These are phyloP conservation scores for Polypterus bichir DNA, from an alignment of 2,113 vertebrate genomes.

Conservation along the genomic window DNA sequence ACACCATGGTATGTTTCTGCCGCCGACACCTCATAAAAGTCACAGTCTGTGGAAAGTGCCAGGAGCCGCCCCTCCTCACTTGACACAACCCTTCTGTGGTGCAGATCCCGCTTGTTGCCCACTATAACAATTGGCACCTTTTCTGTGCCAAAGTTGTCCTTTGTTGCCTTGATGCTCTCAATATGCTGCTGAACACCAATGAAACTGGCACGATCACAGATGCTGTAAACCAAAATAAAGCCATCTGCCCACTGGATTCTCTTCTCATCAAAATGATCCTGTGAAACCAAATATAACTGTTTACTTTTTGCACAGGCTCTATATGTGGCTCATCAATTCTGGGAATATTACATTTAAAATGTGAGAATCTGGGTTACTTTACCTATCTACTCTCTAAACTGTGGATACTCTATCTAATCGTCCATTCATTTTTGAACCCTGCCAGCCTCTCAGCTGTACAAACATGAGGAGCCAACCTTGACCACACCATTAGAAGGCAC, in stretches of 20 bases:
- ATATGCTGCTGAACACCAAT: slow-evolving; percentile 52
- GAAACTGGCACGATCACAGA: slow-evolving; percentile 72
- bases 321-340: too few relatives aligned
- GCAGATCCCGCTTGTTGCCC: slow-evolving; percentile 68
- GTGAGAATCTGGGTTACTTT: too few relatives aligned
- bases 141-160: slow-evolving; percentile 45
- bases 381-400: too few relatives aligned
- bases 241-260: slow-evolving; percentile 71
- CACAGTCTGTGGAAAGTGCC: slow-evolving; percentile 60
- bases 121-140: slow-evolving; percentile 65
- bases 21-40: slow-evolving; percentile 68
- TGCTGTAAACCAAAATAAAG: slow-evolving; percentile 72
- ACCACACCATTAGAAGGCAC: too few relatives aligned
- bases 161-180: slow-evolving; percentile 57
- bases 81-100: slow-evolving; percentile 55
- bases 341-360: too few relatives aligned
- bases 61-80: slow-evolving; percentile 68
- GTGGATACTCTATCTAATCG: too few relatives aligned
- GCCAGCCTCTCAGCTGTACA: too few relatives aligned
- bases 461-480: too few relatives aligned
- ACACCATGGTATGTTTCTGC: slow-evolving; percentile 69
- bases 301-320: too few relatives aligned
- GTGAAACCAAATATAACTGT: slow-evolving; percentile 6
- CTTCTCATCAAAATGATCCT: slow-evolving; percentile 56
- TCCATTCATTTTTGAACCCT: too few relatives aligned